phyloP scores from a whole-genome alignment of 2,888 invertebrate genomes.

The Drosophila robusta region DNA sequence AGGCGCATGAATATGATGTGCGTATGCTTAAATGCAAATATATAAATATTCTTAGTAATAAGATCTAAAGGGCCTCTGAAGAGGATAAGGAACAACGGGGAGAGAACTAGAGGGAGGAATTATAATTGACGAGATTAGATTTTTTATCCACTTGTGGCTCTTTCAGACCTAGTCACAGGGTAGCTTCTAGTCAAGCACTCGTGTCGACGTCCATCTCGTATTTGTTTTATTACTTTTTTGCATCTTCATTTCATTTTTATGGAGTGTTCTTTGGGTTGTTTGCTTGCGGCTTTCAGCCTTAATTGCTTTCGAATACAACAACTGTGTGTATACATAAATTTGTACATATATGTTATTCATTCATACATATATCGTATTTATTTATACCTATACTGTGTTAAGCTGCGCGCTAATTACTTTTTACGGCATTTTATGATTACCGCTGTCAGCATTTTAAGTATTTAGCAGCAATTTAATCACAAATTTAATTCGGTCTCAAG shows the following conservation, averaged over 20 bases:
- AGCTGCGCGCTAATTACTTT: slow-evolving; percentile 54
- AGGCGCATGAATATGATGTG: no score
- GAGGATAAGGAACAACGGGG: no score
- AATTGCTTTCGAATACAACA: slow-evolving; percentile 31
- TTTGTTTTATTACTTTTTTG: slow-evolving; percentile 2
- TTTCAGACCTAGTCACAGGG: neutral
- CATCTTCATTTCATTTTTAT: slow-evolving; percentile 13
- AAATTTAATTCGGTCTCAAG: slow-evolving; percentile 22
- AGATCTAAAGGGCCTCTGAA: no score
- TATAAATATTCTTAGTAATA: no score
- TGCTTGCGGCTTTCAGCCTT: slow-evolving; percentile 10
- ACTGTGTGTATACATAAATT: neutral
- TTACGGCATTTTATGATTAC: slow-evolving; percentile 44
- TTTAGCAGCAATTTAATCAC: slow-evolving; percentile 20
- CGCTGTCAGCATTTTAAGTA: slow-evolving; percentile 25
- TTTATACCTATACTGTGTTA: slow-evolving; percentile 1
- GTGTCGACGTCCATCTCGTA: no score
- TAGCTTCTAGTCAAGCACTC: slow-evolving; percentile 2
- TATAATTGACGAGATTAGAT: no score
- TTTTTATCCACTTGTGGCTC: neutral
- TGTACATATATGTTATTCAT: neutral
- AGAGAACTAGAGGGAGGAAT: no score
- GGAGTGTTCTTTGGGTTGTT: slow-evolving; percentile 6
- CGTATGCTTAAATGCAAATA: no score
- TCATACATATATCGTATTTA: neutral